Conservation (phyloP, 2,888 invertebrate species). For the Stenolophus ochropezus region DNA sequence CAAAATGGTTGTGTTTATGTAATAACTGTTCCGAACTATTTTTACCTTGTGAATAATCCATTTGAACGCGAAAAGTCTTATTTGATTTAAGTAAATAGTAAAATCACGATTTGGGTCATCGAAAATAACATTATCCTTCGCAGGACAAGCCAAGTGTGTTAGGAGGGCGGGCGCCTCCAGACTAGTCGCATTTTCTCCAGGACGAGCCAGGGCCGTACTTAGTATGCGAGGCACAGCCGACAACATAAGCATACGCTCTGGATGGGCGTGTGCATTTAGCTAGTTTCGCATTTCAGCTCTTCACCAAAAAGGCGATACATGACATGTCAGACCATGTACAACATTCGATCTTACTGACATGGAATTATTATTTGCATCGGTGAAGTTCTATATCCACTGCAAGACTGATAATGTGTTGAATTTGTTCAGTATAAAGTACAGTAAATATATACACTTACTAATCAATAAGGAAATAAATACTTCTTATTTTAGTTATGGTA, state of each 20-base stretch:
- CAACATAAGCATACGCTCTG: constrained; percentile 25
- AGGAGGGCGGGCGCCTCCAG: not conserved
- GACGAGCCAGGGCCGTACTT: not conserved
- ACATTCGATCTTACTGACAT: not conserved
- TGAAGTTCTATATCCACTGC: no score
- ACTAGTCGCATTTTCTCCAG: not conserved
- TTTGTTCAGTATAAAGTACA: no score
- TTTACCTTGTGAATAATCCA: not conserved
- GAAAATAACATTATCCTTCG: constrained; percentile 18
- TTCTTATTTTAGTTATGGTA: no score
- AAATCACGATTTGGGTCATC: constrained; percentile 29
- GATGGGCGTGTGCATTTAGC: not conserved
- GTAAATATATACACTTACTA: no score
- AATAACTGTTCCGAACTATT: not conserved
- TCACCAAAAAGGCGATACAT: not conserved
- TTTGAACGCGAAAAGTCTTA: not conserved
- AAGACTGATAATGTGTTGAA: no score
- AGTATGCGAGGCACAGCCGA: constrained; percentile 33
- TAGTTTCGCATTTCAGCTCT: not conserved
- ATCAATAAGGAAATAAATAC: no score
- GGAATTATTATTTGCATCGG: no score
- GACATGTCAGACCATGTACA: no score
- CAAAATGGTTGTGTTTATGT: not conserved
- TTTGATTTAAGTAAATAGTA: constrained; percentile 7
- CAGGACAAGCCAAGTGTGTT: constrained; percentile 2